A percentile compares a stretch with the other conserved stretches of the same genome.
phyloP scores from a whole-genome alignment of 2,888 invertebrate species.

The Mayetiola destructor region DNA sequence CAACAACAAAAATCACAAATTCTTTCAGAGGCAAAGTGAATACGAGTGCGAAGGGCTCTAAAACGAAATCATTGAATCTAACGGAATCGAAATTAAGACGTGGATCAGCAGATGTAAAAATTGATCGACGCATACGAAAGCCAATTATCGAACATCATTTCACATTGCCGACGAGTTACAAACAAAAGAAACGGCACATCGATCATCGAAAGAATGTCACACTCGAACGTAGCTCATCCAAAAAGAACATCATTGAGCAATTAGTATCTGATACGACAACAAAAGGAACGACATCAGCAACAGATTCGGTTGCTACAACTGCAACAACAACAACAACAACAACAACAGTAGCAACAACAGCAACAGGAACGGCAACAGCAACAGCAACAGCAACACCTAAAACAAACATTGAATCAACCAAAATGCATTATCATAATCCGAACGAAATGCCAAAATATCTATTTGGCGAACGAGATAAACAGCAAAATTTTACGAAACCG shows the following conservation, averaged over 20 bases:
- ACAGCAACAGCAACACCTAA: background rate
- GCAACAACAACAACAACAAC: background rate
- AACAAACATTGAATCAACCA: slow-evolving; percentile 3
- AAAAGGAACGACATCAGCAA: no score
- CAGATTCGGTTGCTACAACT: background rate
- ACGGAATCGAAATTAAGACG: background rate
- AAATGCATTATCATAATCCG: slow-evolving; percentile 32
- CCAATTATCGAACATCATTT: slow-evolving; percentile 9
- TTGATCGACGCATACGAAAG: slow-evolving; percentile 2
- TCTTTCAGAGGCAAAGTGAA: slow-evolving; percentile 4
- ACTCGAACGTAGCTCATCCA: slow-evolving; percentile 11
- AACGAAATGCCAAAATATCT: slow-evolving; percentile 31
- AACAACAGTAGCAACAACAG: background rate
- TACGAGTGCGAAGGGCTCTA: slow-evolving; percentile 1
- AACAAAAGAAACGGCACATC: background rate
- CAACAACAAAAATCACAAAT: no score
- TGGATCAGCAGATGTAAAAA: background rate
- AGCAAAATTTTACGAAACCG: background rate
- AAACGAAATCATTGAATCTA: background rate
- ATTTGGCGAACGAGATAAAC: slow-evolving; percentile 27
- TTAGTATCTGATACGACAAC: background rate
- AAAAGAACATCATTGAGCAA: slow-evolving; percentile 5
- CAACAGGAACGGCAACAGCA: no score
- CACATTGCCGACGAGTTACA: slow-evolving; percentile 13
- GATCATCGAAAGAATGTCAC: slow-evolving; percentile 6